Evolutionary conservation across 2,888 invertebrate species (phyloP).

Genomic region (Perizoma affinitatum): DNA sequence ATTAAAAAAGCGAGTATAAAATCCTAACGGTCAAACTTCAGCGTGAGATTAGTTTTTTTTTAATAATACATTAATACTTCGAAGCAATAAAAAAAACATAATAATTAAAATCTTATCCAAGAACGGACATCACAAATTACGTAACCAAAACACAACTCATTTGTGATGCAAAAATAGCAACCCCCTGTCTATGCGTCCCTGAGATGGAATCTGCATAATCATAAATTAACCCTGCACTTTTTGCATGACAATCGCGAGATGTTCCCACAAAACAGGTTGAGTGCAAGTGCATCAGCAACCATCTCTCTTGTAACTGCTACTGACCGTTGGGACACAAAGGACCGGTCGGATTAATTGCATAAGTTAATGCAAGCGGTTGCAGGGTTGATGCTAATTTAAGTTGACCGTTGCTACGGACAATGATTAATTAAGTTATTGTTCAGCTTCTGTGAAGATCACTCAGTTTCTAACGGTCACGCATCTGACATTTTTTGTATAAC

Average conservation of each 20-base stretch:
- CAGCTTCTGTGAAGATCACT: conserved; percentile 27
- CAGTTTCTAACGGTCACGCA: conserved; percentile 32
- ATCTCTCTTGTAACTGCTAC: conserved; percentile 30
- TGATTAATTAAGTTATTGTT: conserved; percentile 36
- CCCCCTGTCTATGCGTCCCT: conserved; percentile 33
- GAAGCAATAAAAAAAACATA: background rate
- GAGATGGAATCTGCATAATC: conserved; percentile 66
- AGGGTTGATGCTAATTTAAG: conserved; percentile 68
- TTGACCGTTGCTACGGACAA: conserved; percentile 58
- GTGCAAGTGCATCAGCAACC: conserved; percentile 63
- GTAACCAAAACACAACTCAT: conserved; percentile 36
- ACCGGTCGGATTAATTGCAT: conserved; percentile 47
- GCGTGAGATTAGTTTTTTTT: conserved; percentile 1
- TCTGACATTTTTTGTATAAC: too few relatives aligned
- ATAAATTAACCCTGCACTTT: conserved; percentile 66
- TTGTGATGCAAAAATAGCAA: conserved; percentile 43
- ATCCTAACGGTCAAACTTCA: conserved; percentile 19
- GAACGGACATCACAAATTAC: conserved; percentile 23
- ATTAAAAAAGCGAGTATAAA: background rate
- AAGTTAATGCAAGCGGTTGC: conserved; percentile 24
- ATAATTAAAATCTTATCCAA: conserved; percentile 21
- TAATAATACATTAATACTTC: background rate
- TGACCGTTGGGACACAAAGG: conserved; percentile 57
- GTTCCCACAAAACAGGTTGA: conserved; percentile 70
- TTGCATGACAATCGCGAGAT: conserved; percentile 63